phyloP scores from a whole-genome alignment of 2,888 invertebrate species.

The Perithous albicinctus region DNA sequence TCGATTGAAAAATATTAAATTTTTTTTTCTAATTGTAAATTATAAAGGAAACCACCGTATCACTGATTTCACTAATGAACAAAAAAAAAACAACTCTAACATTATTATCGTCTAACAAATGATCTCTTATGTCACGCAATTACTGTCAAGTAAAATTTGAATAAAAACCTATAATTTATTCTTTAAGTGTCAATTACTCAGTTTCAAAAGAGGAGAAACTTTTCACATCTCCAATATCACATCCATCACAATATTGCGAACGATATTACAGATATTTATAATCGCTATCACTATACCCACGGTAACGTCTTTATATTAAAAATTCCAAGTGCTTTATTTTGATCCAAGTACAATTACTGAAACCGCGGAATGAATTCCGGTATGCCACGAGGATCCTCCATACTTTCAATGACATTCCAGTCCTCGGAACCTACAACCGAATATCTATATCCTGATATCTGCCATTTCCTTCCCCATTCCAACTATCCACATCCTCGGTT shows the following conservation, averaged over 20 bases:
- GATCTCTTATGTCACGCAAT: too few species aligned
- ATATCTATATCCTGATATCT: constrained; percentile 16
- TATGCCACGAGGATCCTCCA: constrained; percentile 5
- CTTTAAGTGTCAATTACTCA: background rate
- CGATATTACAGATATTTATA: constrained; percentile 2
- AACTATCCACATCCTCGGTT: background rate
- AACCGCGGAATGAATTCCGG: constrained; percentile 12
- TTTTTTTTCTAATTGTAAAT: too few species aligned
- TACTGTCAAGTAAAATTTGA: too few species aligned
- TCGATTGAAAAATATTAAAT: too few species aligned
- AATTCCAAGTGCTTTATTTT: constrained; percentile 4
- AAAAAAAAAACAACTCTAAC: too few species aligned
- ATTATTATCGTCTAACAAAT: too few species aligned
- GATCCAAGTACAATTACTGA: constrained; percentile 6
- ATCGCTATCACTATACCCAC: background rate
- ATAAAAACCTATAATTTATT: too few species aligned
- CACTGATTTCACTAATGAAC: too few species aligned
- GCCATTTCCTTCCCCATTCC: too few species aligned
- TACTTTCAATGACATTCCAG: constrained; percentile 19
- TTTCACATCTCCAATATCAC: background rate
- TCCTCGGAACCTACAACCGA: constrained; percentile 5
- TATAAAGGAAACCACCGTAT: too few species aligned
- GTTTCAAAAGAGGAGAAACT: background rate
- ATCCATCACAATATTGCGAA: background rate
- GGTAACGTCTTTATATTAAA: background rate